Percentiles rank a stretch among this genome's conserved stretches.
phyloP scores from a whole-genome alignment of 2,113 vertebrate genomes.

The Trogon surrucura region DNA sequence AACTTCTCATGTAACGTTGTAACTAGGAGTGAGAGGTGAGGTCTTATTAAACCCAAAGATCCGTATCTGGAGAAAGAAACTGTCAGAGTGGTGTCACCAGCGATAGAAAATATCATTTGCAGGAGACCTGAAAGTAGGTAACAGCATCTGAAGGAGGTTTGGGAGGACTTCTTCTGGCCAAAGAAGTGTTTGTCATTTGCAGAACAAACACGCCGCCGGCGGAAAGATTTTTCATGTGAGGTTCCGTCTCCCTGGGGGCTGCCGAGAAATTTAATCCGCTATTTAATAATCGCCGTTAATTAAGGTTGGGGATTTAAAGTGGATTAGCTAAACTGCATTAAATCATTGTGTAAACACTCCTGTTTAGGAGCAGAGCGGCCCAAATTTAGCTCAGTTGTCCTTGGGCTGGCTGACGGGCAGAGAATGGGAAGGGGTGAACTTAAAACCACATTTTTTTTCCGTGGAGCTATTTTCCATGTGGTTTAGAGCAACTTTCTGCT shows the following conservation, averaged over 20 bases:
- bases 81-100: background rate
- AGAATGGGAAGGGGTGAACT: background rate
- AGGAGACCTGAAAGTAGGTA: too few species aligned
- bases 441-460: fast-evolving
- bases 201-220: fast-evolving
- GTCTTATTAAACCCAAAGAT: background rate
- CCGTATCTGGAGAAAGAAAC: background rate
- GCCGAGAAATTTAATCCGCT: slow-evolving; percentile 9
- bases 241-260: background rate
- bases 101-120: background rate
- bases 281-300: background rate
- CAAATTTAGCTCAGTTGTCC: background rate
- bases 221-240: background rate
- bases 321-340: background rate
- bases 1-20: background rate
- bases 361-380: background rate
- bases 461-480: background rate
- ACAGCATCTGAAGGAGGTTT: background rate
- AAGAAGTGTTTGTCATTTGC: background rate
- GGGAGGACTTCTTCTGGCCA: background rate
- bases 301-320: background rate
- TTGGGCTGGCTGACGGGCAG: background rate
- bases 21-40: background rate
- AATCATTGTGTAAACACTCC: background rate
- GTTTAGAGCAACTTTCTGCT: background rate